Evolutionary conservation across 2,888 invertebrate genomes (phyloP).

Genomic region (Eupithecia vulgata): DNA sequence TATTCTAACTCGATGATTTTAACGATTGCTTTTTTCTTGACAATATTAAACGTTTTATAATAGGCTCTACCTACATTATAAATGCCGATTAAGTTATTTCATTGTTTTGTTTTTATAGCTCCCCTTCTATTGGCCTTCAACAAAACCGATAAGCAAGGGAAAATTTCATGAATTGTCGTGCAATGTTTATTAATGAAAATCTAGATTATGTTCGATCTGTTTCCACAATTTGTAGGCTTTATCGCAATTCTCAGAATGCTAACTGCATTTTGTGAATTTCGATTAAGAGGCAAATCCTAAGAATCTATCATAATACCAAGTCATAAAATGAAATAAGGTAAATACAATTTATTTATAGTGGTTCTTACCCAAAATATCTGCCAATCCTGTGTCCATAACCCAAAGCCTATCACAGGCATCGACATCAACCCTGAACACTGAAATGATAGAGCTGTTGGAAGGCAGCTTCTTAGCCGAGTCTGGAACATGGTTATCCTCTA

Average conservation of each 20-base stretch:
- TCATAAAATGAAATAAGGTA: neutral
- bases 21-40: neutral
- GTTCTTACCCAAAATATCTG: constrained; percentile 87
- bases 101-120: constrained; percentile 13
- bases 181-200: constrained; percentile 28
- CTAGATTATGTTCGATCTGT: constrained; percentile 12
- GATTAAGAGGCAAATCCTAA: neutral
- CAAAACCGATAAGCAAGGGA: neutral
- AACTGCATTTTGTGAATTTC: neutral
- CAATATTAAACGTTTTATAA: neutral
- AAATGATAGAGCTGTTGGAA: constrained; percentile 86
- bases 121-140: constrained; percentile 21
- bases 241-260: neutral
- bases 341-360: no score
- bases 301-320: neutral
- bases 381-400: constrained; percentile 91
- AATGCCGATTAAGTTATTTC: neutral
- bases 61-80: neutral
- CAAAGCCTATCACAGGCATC: constrained; percentile 92
- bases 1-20: no score
- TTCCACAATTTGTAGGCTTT: neutral
- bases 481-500: constrained; percentile 90
- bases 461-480: constrained; percentile 73
- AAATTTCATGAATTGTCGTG: constrained; percentile 16
- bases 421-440: constrained; percentile 88